Conservation (phyloP, 2,113 vertebrate species). For the Syngnathus floridae region DNA sequence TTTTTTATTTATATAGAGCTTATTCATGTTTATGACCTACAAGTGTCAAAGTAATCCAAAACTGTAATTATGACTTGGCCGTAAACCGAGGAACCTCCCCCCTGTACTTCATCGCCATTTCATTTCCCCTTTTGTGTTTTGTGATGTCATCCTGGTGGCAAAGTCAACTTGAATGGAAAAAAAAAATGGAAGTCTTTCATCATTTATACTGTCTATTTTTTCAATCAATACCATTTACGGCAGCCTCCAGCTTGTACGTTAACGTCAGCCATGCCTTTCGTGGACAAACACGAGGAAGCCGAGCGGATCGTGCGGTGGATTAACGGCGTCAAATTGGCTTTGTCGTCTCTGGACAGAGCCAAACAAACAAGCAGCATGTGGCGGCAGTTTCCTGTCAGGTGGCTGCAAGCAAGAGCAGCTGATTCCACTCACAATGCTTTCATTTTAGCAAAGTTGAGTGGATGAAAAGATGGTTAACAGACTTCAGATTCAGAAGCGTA, state of each 20-base stretch:
- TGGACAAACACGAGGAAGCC: conserved; percentile 20
- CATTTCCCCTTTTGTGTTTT: not conserved
- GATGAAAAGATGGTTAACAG: too few relatives aligned
- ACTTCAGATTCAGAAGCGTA: too few relatives aligned
- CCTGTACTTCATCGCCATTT: not conserved
- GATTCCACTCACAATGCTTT: conserved; percentile 6
- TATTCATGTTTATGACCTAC: too few relatives aligned
- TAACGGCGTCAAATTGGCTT: conserved; percentile 52
- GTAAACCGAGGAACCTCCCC: not conserved
- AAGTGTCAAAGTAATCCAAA: too few relatives aligned
- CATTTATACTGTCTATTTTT: too few relatives aligned
- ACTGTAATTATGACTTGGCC: not conserved
- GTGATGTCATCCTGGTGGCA: not conserved
- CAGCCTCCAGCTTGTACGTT: conserved; percentile 1
- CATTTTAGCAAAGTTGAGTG: not conserved
- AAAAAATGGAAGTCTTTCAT: not conserved
- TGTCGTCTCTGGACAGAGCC: not conserved
- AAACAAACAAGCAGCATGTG: conserved; percentile 3
- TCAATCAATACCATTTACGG: not conserved
- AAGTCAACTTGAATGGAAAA: too few relatives aligned
- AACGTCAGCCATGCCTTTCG: conserved; percentile 23
- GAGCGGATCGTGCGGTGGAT: conserved; percentile 55
- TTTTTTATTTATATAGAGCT: too few relatives aligned
- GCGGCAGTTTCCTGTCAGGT: conserved; percentile 36
- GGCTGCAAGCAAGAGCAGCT: conserved; percentile 25